Base-by-base conservation (phyloP, 2,797 vertebrate species). In the Zenarchopterus dispar region DNA sequence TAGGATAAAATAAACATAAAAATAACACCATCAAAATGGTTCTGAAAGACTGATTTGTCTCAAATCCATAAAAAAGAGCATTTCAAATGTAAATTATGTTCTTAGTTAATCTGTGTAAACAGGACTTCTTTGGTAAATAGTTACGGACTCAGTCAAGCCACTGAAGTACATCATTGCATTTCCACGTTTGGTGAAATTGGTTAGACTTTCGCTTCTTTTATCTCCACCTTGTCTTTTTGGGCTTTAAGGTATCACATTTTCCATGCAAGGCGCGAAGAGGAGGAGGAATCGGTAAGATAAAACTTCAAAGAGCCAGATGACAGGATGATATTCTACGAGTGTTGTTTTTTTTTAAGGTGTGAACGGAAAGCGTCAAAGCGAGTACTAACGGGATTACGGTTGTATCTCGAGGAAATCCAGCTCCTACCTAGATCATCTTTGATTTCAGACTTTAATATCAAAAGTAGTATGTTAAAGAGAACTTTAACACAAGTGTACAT, bases 231-330 rank as follows among this genome's bases (percentile, higher is more conserved):
- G 36, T 39, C 36, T 39, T 39, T 39, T 39, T 5, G 13, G 36
- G 13, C 36, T 39, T 39, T 39, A 39, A 39, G 36, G 13, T 39
- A 39, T 15, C 13, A 39, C 36, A 39, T 39, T 15, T 39, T 39
- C 53, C 0, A 36, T 75, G 67, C 69, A 76, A 62, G 48, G 62
- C 75, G 84, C 86, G 83, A 70, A 75, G 60, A 67, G 69, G 80
- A 61, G 78, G 73, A 87, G 78, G 74, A 82, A 87, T 70, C 71
- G 60, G 39, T 15, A 22, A 59, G 75, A 62, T 57, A 55, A 67
- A 80, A 84, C 68, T 68, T 79, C 65, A 71, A 74, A 77, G 64
- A 60, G 28, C 49, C 19, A 62, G 23, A 67, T 45, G 50, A 70
- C 19, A 61, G 54, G 56, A 59, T 84, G 77, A 46, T 67, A 56